Base-by-base conservation (phyloP, 2,888 invertebrate genomes). In the Drosophila limbata region DNA sequence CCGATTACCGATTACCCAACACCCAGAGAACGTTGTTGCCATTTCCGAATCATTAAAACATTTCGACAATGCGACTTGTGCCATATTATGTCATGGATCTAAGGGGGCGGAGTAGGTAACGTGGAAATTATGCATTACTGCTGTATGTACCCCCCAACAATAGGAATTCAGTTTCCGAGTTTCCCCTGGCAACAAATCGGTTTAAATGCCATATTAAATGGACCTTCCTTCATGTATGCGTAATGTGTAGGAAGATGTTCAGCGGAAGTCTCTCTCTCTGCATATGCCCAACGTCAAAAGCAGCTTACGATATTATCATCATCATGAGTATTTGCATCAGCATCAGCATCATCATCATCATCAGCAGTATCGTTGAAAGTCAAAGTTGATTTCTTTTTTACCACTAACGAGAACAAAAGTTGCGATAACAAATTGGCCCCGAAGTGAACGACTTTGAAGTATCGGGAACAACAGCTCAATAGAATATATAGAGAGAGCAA, bases 151-250 rank as follows among this genome's bases (percentile, higher is more conserved):
- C 33, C 13, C 31, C 11, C 4, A 55, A 48, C 42, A 39, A 39
- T 68, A 50, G 59, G 50, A 55, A 65, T 47, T 45, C 64, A 74
- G 56, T 56, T n/a, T 63, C 82, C 68, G 62, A 74, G 56, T 56
- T n/a, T 65, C 82, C 70, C 64, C 28, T 64, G 82, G 69, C 82
- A 82, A 87, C 85, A 87, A 84, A 84, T 84, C 84, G 75, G 87
- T 79, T 84, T 84, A 84, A 84, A 75, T 69, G 62, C 68, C 79
- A 75, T 69, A 66, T 77, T 73, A 81, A 77, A 82, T 77, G 69
- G 72, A 77, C 79, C 69, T 69, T 73, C 79, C 69, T 69, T 73
- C 71, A 69, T 69, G 66, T 72, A 47, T 69, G 62, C 33, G 4
- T 44, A 33, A 10, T 35, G 21, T 37, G 11, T 9, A 21, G 56